A percentile compares a stretch with the other conserved stretches of the same genome.
These are phyloP conservation scores for Phaedon cochleariae DNA, from an alignment of 2,888 invertebrate genomes.

Conservation along the genomic window DNA sequence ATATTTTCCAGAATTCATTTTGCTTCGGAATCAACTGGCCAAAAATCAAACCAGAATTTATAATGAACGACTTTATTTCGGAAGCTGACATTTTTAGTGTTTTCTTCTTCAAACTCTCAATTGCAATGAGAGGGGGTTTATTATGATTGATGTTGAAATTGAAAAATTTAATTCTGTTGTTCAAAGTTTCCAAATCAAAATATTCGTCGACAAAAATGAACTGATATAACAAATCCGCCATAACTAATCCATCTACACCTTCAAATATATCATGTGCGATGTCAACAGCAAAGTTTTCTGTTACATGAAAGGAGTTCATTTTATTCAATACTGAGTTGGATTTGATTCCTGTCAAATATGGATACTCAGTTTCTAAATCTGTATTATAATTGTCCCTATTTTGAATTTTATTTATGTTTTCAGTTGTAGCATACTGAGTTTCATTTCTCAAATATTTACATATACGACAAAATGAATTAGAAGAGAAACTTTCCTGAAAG, in stretches of 20 bases:
- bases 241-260: constrained; percentile 19
- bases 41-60: constrained; percentile 23
- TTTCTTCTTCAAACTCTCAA: constrained; percentile 28
- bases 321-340: constrained; percentile 13
- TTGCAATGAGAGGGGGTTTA: constrained; percentile 25
- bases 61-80: constrained; percentile 32
- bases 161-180: constrained; percentile 24
- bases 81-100: constrained; percentile 30
- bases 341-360: constrained; percentile 17
- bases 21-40: constrained; percentile 21
- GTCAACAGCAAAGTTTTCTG: constrained; percentile 15
- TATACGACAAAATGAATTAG: constrained; percentile 22
- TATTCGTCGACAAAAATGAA: constrained; percentile 24
- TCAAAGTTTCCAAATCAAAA: constrained; percentile 22
- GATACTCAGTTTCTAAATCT: constrained; percentile 15
- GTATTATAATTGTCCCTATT: constrained; percentile 17
- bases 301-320: constrained; percentile 20
- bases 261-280: constrained; percentile 33
- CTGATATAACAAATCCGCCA: constrained; percentile 24
- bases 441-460: constrained; percentile 17
- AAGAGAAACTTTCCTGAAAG: constrained; percentile 19
- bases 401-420: constrained; percentile 1
- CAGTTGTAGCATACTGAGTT: constrained; percentile 7
- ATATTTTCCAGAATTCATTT: constrained; percentile 28
- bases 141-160: constrained; percentile 21